phyloP scores from a whole-genome alignment of 2,888 invertebrate species.

The Ditula angustiorana region DNA sequence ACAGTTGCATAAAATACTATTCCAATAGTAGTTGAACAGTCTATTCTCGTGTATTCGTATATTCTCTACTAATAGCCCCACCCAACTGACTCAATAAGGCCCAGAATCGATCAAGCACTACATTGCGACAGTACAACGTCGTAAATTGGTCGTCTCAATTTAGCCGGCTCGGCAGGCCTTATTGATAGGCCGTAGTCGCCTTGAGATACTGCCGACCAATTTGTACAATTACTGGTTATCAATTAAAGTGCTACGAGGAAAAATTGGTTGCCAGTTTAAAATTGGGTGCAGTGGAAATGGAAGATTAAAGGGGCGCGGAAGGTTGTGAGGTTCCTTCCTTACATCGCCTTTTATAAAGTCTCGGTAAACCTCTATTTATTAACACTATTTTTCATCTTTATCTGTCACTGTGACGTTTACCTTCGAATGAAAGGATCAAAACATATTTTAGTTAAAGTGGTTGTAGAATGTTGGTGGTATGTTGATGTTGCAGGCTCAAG shows the following conservation, averaged over 20 bases:
- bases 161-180: constrained; percentile 10
- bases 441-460: too few species aligned
- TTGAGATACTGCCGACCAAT: constrained; percentile 7
- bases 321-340: too few species aligned
- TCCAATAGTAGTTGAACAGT: too few species aligned
- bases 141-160: constrained; percentile 37
- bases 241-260: not conserved
- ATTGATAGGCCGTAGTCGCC: constrained; percentile 21
- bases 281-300: not conserved
- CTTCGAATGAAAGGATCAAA: too few species aligned
- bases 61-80: not conserved
- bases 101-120: constrained; percentile 22
- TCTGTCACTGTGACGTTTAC: too few species aligned
- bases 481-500: too few species aligned
- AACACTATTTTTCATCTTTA: too few species aligned
- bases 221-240: constrained; percentile 17
- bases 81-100: constrained; percentile 11
- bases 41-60: too few species aligned
- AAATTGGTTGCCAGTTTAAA: not conserved
- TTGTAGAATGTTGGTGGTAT: too few species aligned
- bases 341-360: too few species aligned
- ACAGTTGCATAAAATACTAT: too few species aligned
- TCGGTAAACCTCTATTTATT: too few species aligned
- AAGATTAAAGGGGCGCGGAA: not conserved
- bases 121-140: constrained; percentile 18